Percentiles rank a stretch among this genome's conserved stretches.
Evolutionary conservation across 2,113 vertebrate species (phyloP).

Genomic region (Pseudorhombus dupliciocellatus): DNA sequence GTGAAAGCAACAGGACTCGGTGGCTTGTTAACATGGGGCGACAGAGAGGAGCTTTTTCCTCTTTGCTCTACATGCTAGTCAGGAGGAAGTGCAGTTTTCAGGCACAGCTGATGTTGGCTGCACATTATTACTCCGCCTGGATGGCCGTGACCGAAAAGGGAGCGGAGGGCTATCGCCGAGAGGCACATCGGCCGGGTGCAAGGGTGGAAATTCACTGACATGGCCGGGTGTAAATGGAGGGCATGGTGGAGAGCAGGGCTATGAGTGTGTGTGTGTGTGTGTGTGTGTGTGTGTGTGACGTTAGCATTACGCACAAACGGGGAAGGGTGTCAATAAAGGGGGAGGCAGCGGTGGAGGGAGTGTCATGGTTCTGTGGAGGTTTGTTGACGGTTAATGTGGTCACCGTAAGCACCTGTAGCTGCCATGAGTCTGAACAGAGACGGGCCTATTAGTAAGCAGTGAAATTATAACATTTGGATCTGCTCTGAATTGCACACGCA

Average conservation of each 20-base stretch:
- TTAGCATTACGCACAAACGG: conserved; percentile 48
- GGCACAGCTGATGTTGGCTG: conserved; percentile 53
- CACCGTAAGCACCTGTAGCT: neutral
- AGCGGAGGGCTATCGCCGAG: conserved; percentile 44
- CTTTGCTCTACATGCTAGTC: conserved; percentile 28
- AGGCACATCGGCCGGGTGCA: conserved; percentile 35
- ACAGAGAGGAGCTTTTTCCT: conserved; percentile 39
- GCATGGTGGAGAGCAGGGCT: conserved; percentile 46
- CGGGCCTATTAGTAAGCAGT: neutral
- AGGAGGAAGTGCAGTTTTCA: conserved; percentile 58
- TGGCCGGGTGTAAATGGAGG: conserved; percentile 56
- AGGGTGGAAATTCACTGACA: conserved; percentile 71
- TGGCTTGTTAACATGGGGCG: conserved; percentile 43
- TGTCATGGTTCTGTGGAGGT: conserved; percentile 4
- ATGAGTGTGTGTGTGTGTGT: conserved; percentile 40
- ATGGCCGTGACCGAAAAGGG: conserved; percentile 44
- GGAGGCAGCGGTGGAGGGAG: conserved; percentile 3
- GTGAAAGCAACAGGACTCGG: conserved; percentile 53
- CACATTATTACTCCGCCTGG: conserved; percentile 37
- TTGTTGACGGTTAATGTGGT: conserved; percentile 24
- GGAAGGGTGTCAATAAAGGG: conserved; percentile 48
- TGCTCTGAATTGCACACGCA: no score
- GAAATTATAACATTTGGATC: neutral
- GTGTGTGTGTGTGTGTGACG: conserved; percentile 47
- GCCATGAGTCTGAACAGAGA: neutral